Conservation (phyloP, 2,888 invertebrate genomes). For the Eumacrocentrus americanus region DNA sequence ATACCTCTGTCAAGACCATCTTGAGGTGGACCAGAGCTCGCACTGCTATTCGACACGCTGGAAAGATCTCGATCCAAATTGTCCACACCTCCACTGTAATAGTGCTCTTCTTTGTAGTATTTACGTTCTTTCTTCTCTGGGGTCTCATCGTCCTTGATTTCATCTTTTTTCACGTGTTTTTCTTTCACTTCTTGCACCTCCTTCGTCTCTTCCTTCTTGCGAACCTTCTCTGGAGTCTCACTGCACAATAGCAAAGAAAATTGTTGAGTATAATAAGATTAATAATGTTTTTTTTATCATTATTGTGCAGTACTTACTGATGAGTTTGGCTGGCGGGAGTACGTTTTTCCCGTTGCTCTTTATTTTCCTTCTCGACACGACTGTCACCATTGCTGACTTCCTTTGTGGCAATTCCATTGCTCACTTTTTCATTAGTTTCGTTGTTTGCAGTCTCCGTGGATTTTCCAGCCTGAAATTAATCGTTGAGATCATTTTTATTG, state of each 20-base stretch:
- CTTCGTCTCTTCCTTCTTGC: conserved; percentile 59
- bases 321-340: conserved; percentile 50
- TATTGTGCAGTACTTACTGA: conserved; percentile 48
- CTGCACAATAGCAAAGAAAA: conserved; percentile 34
- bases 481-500: too few species aligned
- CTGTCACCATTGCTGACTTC: conserved; percentile 57
- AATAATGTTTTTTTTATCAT: background rate
- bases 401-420: conserved; percentile 60
- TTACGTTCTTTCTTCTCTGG: conserved; percentile 67
- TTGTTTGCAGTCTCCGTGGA: conserved; percentile 48
- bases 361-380: conserved; percentile 55
- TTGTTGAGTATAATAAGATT: background rate
- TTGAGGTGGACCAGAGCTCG: conserved; percentile 58
- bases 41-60: conserved; percentile 62
- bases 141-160: conserved; percentile 62
- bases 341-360: conserved; percentile 57
- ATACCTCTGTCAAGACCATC: conserved; percentile 65
- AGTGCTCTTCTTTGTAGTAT: conserved; percentile 65
- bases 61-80: conserved; percentile 66
- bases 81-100: conserved; percentile 60
- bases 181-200: conserved; percentile 61
- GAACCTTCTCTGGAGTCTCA: conserved; percentile 50
- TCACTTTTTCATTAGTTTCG: conserved; percentile 60
- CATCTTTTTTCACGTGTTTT: conserved; percentile 64
- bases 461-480: conserved; percentile 48